Percentiles rank a stretch among this genome's conserved stretches.
Conservation (phyloP, 2,113 vertebrate species). For the Nesogale talazaci region DNA sequence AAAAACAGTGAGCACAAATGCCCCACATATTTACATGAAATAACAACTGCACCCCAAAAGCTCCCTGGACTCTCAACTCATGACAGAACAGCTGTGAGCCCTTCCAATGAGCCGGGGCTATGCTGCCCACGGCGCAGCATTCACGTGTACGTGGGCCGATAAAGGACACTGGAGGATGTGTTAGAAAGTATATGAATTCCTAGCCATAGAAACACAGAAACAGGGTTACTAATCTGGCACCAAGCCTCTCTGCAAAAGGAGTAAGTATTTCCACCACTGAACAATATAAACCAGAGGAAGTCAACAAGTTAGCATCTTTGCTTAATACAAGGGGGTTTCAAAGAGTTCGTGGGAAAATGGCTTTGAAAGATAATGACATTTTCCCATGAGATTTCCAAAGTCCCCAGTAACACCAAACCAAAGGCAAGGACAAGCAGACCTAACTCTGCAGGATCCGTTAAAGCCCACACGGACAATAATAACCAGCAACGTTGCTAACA, state of each 20-base stretch:
- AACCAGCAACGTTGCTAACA: background rate
- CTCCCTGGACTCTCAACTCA: background rate
- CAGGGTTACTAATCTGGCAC: background rate
- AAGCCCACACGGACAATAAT: background rate
- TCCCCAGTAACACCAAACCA: background rate
- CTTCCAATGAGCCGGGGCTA: background rate
- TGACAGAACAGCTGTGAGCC: background rate
- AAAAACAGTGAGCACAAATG: background rate
- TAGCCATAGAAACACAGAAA: background rate
- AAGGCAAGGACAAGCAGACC: background rate
- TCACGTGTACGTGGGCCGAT: accelerated
- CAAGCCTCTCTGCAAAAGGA: background rate
- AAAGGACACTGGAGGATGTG: background rate
- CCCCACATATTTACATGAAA: background rate
- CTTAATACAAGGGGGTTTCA: background rate
- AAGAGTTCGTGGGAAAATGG: too few species aligned
- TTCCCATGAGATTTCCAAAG: too few species aligned
- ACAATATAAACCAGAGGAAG: background rate
- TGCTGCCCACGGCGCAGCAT: accelerated
- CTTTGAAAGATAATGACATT: too few species aligned
- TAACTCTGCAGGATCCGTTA: background rate
- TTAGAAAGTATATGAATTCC: background rate
- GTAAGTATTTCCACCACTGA: background rate
- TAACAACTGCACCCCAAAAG: background rate
- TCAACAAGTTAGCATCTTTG: background rate